phyloP scores from a whole-genome alignment of 1,140 invertebrate species.

The Yoshiicerus persimilis region DNA sequence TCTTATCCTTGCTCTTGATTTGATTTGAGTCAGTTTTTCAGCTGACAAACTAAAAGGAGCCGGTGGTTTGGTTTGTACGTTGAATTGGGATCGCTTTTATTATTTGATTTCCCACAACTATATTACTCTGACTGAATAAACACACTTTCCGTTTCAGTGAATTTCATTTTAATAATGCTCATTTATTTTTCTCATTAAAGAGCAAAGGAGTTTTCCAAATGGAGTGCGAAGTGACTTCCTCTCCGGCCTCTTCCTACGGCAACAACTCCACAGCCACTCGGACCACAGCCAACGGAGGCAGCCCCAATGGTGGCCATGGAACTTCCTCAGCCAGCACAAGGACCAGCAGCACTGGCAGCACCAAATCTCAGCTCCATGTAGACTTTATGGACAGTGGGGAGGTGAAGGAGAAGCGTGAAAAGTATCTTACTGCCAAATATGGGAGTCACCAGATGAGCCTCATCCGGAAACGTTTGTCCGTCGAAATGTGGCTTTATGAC shows the following conservation, averaged over 20 bases:
- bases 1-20: neutral
- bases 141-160: neutral
- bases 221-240: constrained; percentile 47
- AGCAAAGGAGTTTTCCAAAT: constrained; percentile 43
- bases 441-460: constrained; percentile 95
- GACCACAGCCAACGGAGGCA: constrained; percentile 21
- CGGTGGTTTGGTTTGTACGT: neutral
- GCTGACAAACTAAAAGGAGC: neutral
- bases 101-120: too few relatives aligned
- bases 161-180: neutral
- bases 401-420: constrained; percentile 83
- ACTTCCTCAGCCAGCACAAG: neutral
- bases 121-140: neutral
- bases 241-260: constrained; percentile 39
- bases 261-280: neutral
- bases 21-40: neutral
- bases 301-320: constrained; percentile 23
- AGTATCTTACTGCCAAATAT: constrained; percentile 95
- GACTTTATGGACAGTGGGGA: constrained; percentile 84
- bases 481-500: constrained; percentile 97
- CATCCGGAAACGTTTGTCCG: constrained; percentile 87
- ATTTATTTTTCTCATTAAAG: constrained; percentile 26
- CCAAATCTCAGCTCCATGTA: constrained; percentile 65
- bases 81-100: neutral
- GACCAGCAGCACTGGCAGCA: constrained; percentile 5